Evolutionary conservation across 30 jellyfish, hydroid and myxozoan species (phyloP).

Genomic region (Hydractinia echinata): DNA sequence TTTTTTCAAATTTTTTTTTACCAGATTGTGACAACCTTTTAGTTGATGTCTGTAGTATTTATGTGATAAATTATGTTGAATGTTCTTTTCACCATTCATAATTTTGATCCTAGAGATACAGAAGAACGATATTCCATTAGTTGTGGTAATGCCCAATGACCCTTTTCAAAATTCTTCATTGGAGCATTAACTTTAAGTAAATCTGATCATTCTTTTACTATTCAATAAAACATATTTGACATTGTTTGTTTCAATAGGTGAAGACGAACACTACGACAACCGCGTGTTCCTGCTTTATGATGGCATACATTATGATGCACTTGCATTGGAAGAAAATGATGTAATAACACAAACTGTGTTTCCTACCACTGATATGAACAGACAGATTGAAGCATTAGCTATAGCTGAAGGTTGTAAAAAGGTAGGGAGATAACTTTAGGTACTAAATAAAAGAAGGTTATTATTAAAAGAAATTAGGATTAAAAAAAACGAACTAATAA

Average conservation of each 20-base stretch:
- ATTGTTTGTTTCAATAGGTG: slow-evolving; percentile 34
- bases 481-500: no score
- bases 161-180: no score
- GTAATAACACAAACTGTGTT: slow-evolving; percentile 46
- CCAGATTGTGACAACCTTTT: no score
- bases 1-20: no score
- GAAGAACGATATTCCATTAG: no score
- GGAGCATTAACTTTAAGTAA: neutral
- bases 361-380: slow-evolving; percentile 40
- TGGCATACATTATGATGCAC: slow-evolving; percentile 91
- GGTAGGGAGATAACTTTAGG: slow-evolving; percentile 31
- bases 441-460: neutral
- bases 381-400: slow-evolving; percentile 49
- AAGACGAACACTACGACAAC: slow-evolving; percentile 51
- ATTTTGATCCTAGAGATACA: no score
- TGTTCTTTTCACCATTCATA: no score
- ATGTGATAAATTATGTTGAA: no score
- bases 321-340: slow-evolving; percentile 25
- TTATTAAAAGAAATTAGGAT: no score
- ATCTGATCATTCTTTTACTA: neutral
- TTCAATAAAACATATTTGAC: neutral
- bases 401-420: slow-evolving; percentile 68
- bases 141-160: no score
- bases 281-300: slow-evolving; percentile 71
- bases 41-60: no score